Evolutionary conservation across 2,113 vertebrate species (phyloP), one percentile per base, ranked within the genome.

Genomic region (Psammodynastes pulverulentus): DNA sequence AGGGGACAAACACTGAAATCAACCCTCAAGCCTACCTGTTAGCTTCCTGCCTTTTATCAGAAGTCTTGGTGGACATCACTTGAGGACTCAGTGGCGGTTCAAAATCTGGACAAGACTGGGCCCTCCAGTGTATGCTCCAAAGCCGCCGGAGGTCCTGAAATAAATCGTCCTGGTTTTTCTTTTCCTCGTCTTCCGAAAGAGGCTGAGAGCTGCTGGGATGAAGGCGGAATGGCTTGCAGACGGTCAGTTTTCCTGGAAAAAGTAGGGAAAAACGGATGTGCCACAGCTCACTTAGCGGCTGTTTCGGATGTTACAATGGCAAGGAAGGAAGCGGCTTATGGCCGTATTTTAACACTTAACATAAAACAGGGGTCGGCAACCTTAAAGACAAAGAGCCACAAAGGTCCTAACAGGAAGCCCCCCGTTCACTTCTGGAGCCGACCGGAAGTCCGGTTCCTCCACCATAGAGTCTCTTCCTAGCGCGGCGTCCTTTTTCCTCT

Each of bases 41-140:
- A 34, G 96, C 96, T 86, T 96, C 94, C 43, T 94, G 95, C 4
- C 96, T 94, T 72, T 96, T 97, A 52, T 95, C 87, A 87, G 96
- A 96, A 23, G 95, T 94, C 8, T 93, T 96, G 84, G 94, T 97
- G 10, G 91, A 88, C 21, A 92, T 62, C 56, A 72, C 93, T 17
- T 89, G 19, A 7, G 19, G 56, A 1, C 7, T 52, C 39, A 26
- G 1, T 0, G 72, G 86, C 0, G 84, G 29, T 45, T 92, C 93
- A 0, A 93, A 89, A 0, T 92, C 89, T 5, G 54, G 89, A 39
- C 84, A 39, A 58, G 51, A 3, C 0, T 21, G 86, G 23, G 53
- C 6, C 92, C 94, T 94, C 52, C 58, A 86, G 1, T 56, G 54
- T 9, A 7, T 2, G 1, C 17, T 29, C 56, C 79, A 89, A 19